A percentile compares a stretch with the other conserved stretches of the same genome.
Evolutionary conservation across 2,113 vertebrate species (phyloP).

Genomic region (Myrmophylax atrothorax): DNA sequence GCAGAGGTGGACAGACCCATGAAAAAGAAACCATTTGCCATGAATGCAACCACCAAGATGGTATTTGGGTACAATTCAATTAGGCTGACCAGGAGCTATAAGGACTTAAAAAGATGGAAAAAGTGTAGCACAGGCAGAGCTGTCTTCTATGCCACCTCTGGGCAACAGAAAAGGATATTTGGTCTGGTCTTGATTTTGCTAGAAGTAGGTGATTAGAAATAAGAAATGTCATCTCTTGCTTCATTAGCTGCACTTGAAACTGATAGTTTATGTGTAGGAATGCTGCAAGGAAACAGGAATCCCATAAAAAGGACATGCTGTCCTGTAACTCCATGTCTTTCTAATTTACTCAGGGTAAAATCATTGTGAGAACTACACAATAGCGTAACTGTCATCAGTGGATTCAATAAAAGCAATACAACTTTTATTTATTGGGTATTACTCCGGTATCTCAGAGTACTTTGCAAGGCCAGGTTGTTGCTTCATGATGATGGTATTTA

Average conservation of each 20-base stretch:
- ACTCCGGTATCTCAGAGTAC: background rate
- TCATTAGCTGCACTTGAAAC: constrained; percentile 4
- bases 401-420: background rate
- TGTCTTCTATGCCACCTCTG: no score
- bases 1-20: background rate
- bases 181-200: background rate
- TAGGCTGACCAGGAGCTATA: no score
- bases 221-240: background rate
- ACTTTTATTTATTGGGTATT: background rate
- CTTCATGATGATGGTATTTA: background rate
- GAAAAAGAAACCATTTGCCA: no score
- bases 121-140: no score
- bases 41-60: no score
- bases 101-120: no score
- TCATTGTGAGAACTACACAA: background rate
- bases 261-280: background rate
- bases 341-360: background rate
- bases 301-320: background rate
- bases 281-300: background rate
- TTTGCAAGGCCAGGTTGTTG: background rate
- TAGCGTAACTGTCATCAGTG: background rate
- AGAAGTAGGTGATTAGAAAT: background rate
- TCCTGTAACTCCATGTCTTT: background rate
- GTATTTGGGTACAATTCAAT: no score
- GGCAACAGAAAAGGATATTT: background rate